Base-by-base conservation (phyloP, 2,888 invertebrate species). In the Calameuta pallipes region DNA sequence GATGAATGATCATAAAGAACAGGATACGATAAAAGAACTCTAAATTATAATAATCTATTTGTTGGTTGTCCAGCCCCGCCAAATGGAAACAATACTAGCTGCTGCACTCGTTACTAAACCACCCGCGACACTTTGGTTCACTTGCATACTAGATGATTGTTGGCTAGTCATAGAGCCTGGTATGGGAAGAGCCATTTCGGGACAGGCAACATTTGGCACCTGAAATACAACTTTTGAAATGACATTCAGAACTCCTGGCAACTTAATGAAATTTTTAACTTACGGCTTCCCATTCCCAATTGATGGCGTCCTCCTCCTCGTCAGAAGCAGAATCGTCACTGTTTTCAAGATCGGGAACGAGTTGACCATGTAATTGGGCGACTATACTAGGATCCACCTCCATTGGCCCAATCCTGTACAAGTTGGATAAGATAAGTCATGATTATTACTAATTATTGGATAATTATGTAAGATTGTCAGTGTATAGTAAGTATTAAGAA, bases 211-310 rank as follows among this genome's bases (percentile, higher is more conserved):
- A 84, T 93, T 93, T 35, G 94, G 94, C 75, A 94, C 93, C 93
- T 94, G 82, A 74, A 82, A 82, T 34, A 75, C 37, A 35, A 69
- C 71, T 77, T 33, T 15, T 70, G 11, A 11, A 71, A 71, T n/a
- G 31, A 73, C 35, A 31, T n/a, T 41, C 13, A 78, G 12, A n/a
- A 31, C 11, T n/a, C 34, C 68, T 12, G 30, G n/a, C 30, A 4
- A 23, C 69, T 33, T 37, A 6, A 73, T 56, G 11, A 34, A 73
- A 73, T 33, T 37, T 23, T 56, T 2, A 56, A 92, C 93, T 92
- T 89, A 96, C 96, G 79, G 95, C 94, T 92, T 96, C 96, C 96
- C 96, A 96, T 89, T 96, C 98, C 92, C 95, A 94, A 85, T 95
- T 94, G 80, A 96, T 93, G 76, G 95, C 94, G 87, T 96, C 96